A percentile compares a stretch with the other conserved stretches of the same genome.
phyloP scores from a whole-genome alignment of 2,888 invertebrate species.

The Coenonympha arcania region DNA sequence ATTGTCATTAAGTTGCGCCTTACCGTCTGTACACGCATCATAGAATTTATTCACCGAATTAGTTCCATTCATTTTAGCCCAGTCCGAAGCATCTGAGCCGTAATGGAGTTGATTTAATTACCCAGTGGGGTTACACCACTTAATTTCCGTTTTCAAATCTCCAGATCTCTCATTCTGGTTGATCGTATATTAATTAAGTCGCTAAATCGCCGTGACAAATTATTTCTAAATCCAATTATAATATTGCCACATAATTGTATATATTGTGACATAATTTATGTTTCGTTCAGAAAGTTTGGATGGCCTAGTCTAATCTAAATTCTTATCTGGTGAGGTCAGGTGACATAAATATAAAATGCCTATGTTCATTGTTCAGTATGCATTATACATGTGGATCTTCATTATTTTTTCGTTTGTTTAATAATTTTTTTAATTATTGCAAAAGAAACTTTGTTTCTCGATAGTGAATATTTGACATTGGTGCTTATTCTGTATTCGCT shows the following conservation, averaged over 20 bases:
- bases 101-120: slow-evolving; percentile 44
- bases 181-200: slow-evolving; percentile 31
- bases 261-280: neutral
- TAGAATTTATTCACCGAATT: slow-evolving; percentile 36
- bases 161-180: slow-evolving; percentile 30
- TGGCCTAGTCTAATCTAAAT: no score
- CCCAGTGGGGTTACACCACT: slow-evolving; percentile 38
- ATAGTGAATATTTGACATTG: no score
- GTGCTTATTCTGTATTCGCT: no score
- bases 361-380: no score
- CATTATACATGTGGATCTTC: no score
- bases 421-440: no score
- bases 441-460: no score
- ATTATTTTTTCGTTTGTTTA: no score
- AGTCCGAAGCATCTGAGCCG: slow-evolving; percentile 31
- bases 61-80: slow-evolving; percentile 37
- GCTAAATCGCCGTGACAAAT: slow-evolving; percentile 27
- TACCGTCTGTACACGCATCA: slow-evolving; percentile 27
- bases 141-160: slow-evolving; percentile 35
- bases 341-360: no score
- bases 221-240: slow-evolving; percentile 17
- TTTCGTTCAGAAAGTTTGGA: neutral
- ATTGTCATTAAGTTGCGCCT: slow-evolving; percentile 27
- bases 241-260: neutral
- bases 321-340: no score